phyloP scores from a whole-genome alignment of 2,113 vertebrate species.

The Peromyscus polionotus region DNA sequence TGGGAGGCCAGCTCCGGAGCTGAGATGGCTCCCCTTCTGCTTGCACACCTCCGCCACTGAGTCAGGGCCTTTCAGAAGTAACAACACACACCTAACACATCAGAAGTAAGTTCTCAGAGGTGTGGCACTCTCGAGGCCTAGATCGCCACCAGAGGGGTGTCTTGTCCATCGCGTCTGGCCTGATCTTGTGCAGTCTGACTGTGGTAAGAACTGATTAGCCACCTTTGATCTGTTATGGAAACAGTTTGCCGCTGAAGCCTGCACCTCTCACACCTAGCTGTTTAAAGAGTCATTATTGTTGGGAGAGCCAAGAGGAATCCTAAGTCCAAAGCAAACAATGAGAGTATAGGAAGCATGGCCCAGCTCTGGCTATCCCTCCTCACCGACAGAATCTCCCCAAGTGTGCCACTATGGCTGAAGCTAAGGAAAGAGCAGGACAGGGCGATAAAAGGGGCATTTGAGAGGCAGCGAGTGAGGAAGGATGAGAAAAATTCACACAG shows the following conservation, averaged over 20 bases:
- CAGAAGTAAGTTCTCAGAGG: fast-evolving
- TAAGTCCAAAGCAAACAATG: background rate
- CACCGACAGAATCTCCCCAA: no score
- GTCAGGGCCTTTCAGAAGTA: background rate
- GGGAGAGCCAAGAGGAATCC: background rate
- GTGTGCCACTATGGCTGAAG: background rate
- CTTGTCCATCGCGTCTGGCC: fast-evolving
- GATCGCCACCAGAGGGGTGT: background rate
- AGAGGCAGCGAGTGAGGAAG: fast-evolving
- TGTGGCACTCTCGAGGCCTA: fast-evolving
- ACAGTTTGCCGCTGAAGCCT: background rate
- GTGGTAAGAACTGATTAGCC: background rate
- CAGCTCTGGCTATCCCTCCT: background rate
- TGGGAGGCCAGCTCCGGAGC: fast-evolving
- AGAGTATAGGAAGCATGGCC: fast-evolving
- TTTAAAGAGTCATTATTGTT: background rate
- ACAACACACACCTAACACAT: background rate
- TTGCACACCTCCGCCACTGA: fast-evolving
- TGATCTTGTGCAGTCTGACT: fast-evolving
- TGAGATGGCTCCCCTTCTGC: no score
- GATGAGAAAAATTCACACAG: background rate
- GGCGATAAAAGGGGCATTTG: fast-evolving
- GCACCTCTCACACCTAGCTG: background rate
- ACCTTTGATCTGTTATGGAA: background rate
- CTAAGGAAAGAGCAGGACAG: no score